Conservation (phyloP, 2,888 invertebrate species). For the Lithophane leautieri region DNA sequence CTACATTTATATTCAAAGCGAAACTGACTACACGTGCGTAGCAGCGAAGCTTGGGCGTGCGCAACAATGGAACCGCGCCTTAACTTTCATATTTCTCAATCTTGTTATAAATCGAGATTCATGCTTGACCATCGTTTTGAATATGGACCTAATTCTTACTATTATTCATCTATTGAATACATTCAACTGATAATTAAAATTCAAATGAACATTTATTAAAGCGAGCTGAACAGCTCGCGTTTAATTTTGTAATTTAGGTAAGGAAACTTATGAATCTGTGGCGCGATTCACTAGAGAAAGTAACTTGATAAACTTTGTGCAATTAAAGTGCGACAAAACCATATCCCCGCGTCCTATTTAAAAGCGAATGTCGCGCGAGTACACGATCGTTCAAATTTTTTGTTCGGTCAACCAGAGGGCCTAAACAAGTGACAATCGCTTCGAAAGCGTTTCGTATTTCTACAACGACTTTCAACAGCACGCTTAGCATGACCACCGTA, state of each 20-base stretch:
- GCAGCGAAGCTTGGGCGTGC: neutral
- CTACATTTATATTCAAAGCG: neutral
- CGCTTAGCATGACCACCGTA: too few species aligned
- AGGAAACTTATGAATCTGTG: conserved; percentile 1
- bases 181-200: neutral
- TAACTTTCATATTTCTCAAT: neutral
- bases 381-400: too few species aligned
- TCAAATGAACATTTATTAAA: too few species aligned
- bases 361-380: too few species aligned
- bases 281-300: neutral
- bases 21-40: neutral
- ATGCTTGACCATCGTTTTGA: neutral
- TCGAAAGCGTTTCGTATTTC: too few species aligned
- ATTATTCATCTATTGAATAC: neutral
- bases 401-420: too few species aligned
- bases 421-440: too few species aligned
- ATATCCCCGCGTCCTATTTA: neutral
- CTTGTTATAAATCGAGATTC: neutral
- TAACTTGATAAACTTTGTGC: neutral
- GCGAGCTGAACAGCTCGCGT: neutral
- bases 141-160: neutral
- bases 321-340: conserved; percentile 17
- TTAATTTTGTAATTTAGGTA: neutral
- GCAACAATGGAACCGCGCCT: neutral
- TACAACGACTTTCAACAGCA: too few species aligned